Conservation (phyloP, 2,888 invertebrate genomes). For the Andrena marginata region DNA sequence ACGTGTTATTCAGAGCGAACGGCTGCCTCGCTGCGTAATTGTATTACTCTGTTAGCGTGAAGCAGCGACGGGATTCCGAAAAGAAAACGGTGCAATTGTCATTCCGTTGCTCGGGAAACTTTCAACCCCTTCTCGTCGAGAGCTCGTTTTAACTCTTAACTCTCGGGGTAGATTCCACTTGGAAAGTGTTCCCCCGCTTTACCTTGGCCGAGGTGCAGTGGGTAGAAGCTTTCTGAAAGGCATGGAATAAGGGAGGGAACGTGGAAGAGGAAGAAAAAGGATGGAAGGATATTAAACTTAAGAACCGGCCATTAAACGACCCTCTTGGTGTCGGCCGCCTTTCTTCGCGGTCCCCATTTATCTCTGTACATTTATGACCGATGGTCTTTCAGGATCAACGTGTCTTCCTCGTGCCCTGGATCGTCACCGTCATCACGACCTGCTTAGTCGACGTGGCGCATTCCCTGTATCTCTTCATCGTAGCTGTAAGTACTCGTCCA, state of each 20-base stretch:
- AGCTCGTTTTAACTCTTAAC: constrained; percentile 26
- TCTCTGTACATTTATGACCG: constrained; percentile 37
- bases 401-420: constrained; percentile 91
- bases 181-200: constrained; percentile 21
- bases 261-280: not conserved
- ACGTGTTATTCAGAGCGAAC: too few species aligned
- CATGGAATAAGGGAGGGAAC: not conserved
- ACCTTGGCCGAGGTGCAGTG: constrained; percentile 13
- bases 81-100: constrained; percentile 14
- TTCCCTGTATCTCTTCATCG: constrained; percentile 88
- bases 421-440: constrained; percentile 88
- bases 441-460: constrained; percentile 89
- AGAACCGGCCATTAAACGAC: not conserved
- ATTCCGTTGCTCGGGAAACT: not conserved
- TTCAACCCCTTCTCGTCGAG: constrained; percentile 1
- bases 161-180: constrained; percentile 20
- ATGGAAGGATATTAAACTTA: constrained; percentile 25
- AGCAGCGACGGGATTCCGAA: not conserved
- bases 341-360: constrained; percentile 3
- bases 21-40: not conserved
- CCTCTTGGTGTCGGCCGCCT: not conserved
- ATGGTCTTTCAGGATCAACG: constrained; percentile 88
- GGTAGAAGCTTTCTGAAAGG: constrained; percentile 24
- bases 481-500: constrained; percentile 87
- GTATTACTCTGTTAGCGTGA: not conserved